Percentiles rank a stretch among this genome's conserved stretches.
phyloP scores from a whole-genome alignment of 2,888 invertebrate genomes.

The Ecliptopera silaceata region DNA sequence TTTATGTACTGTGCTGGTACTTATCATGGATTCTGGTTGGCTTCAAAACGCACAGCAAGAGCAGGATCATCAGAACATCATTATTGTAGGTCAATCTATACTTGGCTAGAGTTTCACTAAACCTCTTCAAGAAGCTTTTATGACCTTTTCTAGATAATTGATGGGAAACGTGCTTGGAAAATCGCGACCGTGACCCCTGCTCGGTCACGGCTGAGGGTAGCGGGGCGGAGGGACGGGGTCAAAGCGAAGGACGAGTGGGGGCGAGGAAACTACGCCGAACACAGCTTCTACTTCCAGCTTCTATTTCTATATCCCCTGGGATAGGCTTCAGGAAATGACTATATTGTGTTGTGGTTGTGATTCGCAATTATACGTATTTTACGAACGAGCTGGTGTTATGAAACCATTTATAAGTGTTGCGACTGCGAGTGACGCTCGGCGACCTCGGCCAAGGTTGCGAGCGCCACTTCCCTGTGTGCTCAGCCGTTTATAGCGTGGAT shows the following conservation, averaged over 20 bases:
- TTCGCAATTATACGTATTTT: slow-evolving; percentile 47
- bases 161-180: slow-evolving; percentile 59
- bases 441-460: slow-evolving; percentile 79
- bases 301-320: slow-evolving; percentile 28
- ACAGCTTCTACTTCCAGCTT: slow-evolving; percentile 31
- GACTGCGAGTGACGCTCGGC: slow-evolving; percentile 73
- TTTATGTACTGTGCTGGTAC: not conserved
- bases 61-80: not conserved
- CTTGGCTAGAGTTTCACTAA: slow-evolving; percentile 19
- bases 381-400: slow-evolving; percentile 63
- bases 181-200: slow-evolving; percentile 74
- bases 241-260: slow-evolving; percentile 51
- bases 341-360: slow-evolving; percentile 30
- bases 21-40: not conserved
- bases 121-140: slow-evolving; percentile 29
- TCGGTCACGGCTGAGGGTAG: slow-evolving; percentile 61
- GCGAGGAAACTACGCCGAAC: slow-evolving; percentile 31
- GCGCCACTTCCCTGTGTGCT: slow-evolving; percentile 77
- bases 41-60: too few relatives aligned
- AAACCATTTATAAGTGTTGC: slow-evolving; percentile 74
- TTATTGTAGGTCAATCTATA: not conserved
- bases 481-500: slow-evolving; percentile 64
- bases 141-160: slow-evolving; percentile 44
- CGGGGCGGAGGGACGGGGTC: slow-evolving; percentile 50
- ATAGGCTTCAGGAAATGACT: slow-evolving; percentile 37